Conservation (phyloP, 92 coral and sea anemone species). For the Paragorgia papillata region DNA sequence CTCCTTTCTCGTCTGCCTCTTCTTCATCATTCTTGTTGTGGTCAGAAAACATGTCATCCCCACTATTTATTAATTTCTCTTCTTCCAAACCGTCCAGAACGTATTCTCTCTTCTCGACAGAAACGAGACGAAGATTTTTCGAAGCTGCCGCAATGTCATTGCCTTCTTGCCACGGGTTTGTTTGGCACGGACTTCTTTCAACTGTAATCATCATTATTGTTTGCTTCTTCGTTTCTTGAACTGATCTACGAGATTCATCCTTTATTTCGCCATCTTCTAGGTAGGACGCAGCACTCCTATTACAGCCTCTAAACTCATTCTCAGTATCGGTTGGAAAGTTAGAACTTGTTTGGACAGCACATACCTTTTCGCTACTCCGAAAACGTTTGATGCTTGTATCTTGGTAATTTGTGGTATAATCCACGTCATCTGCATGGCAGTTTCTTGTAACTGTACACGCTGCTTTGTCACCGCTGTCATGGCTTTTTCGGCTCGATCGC, state of each 20-base stretch:
- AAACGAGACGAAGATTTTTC: background rate
- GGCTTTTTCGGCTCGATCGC: background rate
- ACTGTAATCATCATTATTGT: too few species aligned
- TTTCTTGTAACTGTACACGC: too few species aligned
- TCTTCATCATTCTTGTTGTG: background rate
- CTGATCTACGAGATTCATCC: background rate
- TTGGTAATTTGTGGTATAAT: too few species aligned
- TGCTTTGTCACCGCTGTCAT: background rate
- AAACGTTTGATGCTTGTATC: background rate
- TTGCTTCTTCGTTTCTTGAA: background rate
- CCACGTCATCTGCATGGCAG: too few species aligned
- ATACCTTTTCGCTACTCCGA: too few species aligned
- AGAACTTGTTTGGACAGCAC: too few species aligned
- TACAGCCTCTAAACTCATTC: too few species aligned
- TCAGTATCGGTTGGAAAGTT: too few species aligned
- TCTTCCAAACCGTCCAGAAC: constrained; percentile 3
- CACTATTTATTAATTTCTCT: constrained; percentile 24
- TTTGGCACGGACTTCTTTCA: background rate
- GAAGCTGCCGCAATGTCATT: background rate
- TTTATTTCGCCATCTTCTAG: constrained; percentile 7
- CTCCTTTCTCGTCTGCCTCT: background rate
- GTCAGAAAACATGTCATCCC: background rate
- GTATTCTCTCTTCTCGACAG: background rate
- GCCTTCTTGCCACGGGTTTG: background rate
- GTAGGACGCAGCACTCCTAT: too few species aligned